Percentiles rank a stretch among this genome's conserved stretches.
phyloP scores from a whole-genome alignment of 2,888 invertebrate species.

The Dynastes hyllus region DNA sequence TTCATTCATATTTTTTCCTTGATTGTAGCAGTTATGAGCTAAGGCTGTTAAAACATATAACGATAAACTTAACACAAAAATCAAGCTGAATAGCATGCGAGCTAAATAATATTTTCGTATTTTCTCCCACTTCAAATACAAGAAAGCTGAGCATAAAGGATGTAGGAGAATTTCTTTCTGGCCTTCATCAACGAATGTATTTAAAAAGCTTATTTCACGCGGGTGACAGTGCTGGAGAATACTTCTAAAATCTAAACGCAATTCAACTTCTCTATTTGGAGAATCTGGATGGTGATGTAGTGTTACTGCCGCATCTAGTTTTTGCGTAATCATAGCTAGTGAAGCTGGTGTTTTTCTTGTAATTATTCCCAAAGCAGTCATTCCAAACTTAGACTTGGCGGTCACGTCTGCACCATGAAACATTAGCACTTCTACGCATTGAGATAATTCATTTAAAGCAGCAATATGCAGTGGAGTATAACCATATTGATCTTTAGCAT shows the following conservation, averaged over 20 bases:
- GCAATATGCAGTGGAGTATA: conserved; percentile 91
- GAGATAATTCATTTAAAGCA: conserved; percentile 87
- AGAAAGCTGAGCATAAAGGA: conserved; percentile 90
- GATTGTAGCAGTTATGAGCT: conserved; percentile 90
- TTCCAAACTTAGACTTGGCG: conserved; percentile 89
- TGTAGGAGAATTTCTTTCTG: conserved; percentile 91
- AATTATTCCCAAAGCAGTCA: conserved; percentile 89
- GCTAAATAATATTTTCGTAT: conserved; percentile 91
- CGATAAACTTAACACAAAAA: conserved; percentile 87
- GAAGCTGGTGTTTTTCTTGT: conserved; percentile 91
- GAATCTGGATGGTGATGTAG: conserved; percentile 85
- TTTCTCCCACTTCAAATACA: conserved; percentile 93
- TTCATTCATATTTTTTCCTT: conserved; percentile 80
- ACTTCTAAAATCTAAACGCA: conserved; percentile 87
- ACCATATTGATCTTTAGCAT: conserved; percentile 89
- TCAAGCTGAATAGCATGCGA: conserved; percentile 83
- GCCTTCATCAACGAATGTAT: conserved; percentile 91
- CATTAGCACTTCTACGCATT: conserved; percentile 89
- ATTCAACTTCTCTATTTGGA: conserved; percentile 85
- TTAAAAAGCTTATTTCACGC: conserved; percentile 88
- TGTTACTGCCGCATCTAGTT: conserved; percentile 86
- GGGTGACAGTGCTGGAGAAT: conserved; percentile 88
- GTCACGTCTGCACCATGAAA: conserved; percentile 93
- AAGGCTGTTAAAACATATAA: conserved; percentile 87
- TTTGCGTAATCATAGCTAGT: conserved; percentile 86